Evolutionary conservation across 1,140 invertebrate genomes (phyloP), one percentile per base, ranked within the genome.

Genomic region (Eriocheir sinensis): DNA sequence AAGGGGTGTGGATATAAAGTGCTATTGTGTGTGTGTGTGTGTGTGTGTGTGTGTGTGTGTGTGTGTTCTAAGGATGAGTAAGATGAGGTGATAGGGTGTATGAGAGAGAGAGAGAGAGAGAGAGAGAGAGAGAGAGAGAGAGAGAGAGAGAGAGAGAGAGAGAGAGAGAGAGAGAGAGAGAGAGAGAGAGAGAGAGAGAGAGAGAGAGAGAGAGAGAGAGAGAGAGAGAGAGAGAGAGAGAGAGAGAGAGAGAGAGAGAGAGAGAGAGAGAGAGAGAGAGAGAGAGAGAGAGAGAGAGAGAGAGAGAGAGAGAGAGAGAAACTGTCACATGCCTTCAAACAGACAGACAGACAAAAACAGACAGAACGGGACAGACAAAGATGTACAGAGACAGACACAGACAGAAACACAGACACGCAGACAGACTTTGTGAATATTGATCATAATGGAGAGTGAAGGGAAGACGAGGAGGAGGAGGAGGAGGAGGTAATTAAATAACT

Each of bases 41-140:
- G 0, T 81, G 83, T 32, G 83, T 86, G 83, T 86, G 32, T 86
- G 83, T 86, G 83, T 86, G 83, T 34, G 32, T 36, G 83, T 41
- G 83, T 86, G 83, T 86, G 83, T 86, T 4, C 30, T 53, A 86
- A 34, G 41, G 36, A 34, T 8, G 41, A 81, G 41, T 86, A 6
- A 8, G 41, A 86, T 86, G 17, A 86, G 17, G 12, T 86, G 36
- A 41, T n/a, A 27, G 36, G n/a, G n/a, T 86, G 6, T 3, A 8
- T 34, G 83, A 41, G 36, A 86, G 36, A 86, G 83, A 34, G 21
- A 41, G 36, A 86, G 83, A 86, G 41, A 86, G 83, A 86, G 83
- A 86, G 36, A 86, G 17, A 41, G 83, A 53, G 48, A 53, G 48
- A 53, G 48, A 53, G 48, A 53, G 48, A 53, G 48, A 53, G 48